Evolutionary conservation across 2,797 vertebrate species (phyloP).

Genomic region (Poecilia wingei): DNA sequence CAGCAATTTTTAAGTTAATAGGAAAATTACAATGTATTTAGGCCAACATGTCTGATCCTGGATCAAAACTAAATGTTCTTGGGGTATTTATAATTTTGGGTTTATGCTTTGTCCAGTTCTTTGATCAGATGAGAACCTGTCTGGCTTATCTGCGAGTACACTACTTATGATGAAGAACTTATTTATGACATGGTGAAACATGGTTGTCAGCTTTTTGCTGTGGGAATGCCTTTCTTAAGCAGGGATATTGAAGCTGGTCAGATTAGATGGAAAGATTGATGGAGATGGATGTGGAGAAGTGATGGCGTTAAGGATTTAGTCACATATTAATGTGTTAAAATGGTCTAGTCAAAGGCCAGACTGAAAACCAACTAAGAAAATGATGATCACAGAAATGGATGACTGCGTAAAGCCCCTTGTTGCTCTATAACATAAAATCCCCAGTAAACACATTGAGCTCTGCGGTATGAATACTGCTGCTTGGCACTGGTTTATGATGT

Average conservation of each 20-base stretch:
- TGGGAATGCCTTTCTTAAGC: neutral
- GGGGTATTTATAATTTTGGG: too few relatives aligned
- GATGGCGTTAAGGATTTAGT: neutral
- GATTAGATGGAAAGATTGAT: neutral
- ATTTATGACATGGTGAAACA: neutral
- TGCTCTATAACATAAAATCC: neutral
- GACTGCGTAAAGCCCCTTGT: neutral
- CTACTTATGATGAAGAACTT: neutral
- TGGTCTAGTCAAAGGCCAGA: neutral
- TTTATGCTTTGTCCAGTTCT: neutral
- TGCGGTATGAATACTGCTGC: neutral
- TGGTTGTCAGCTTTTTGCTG: neutral
- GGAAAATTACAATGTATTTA: too few relatives aligned
- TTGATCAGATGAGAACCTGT: neutral
- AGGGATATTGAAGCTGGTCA: neutral
- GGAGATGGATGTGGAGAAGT: too few relatives aligned
- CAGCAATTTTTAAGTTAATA: too few relatives aligned
- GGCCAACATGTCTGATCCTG: too few relatives aligned
- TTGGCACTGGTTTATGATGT: slow-evolving; percentile 13
- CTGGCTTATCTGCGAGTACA: neutral
- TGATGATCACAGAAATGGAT: neutral
- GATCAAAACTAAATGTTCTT: too few relatives aligned
- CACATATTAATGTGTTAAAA: neutral
- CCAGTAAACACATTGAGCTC: neutral
- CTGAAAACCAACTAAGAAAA: neutral